These are phyloP conservation scores for Vireo griseus DNA, from an alignment of 2,797 vertebrate species.

Conservation along the genomic window DNA sequence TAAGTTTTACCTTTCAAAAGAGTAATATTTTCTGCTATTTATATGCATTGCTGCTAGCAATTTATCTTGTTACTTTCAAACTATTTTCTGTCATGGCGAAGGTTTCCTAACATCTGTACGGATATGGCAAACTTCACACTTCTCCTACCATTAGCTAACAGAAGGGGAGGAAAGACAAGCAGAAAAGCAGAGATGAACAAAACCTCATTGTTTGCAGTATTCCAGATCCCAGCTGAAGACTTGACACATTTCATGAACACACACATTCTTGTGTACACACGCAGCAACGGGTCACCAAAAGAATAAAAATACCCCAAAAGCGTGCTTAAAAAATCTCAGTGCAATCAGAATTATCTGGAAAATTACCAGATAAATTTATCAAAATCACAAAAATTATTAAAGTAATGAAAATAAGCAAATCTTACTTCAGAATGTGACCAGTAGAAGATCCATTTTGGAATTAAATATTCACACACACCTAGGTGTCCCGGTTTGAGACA, in stretches of 20 bases:
- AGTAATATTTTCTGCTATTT: constrained; percentile 15
- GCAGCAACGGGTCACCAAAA: neutral
- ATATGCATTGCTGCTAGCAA: neutral
- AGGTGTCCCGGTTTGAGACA: too few relatives aligned
- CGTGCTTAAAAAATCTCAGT: neutral
- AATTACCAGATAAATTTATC: neutral
- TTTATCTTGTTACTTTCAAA: constrained; percentile 1
- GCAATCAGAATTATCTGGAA: neutral
- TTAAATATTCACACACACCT: neutral
- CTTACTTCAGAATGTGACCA: neutral
- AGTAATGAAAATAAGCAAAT: neutral
- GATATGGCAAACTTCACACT: neutral
- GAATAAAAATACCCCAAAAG: neutral
- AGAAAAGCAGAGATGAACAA: neutral
- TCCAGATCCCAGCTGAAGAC: neutral
- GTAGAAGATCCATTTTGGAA: neutral
- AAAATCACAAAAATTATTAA: neutral
- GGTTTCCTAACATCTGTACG: neutral
- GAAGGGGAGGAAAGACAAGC: neutral
- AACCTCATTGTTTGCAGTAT: neutral
- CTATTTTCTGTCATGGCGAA: neutral
- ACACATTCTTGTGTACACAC: fast-evolving
- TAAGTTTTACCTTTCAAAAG: neutral
- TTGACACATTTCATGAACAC: neutral
- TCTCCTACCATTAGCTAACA: neutral